A percentile compares a stretch with the other conserved stretches of the same genome.
Conservation (phyloP, 2,888 invertebrate species). For the Parasteatoda lunata region DNA sequence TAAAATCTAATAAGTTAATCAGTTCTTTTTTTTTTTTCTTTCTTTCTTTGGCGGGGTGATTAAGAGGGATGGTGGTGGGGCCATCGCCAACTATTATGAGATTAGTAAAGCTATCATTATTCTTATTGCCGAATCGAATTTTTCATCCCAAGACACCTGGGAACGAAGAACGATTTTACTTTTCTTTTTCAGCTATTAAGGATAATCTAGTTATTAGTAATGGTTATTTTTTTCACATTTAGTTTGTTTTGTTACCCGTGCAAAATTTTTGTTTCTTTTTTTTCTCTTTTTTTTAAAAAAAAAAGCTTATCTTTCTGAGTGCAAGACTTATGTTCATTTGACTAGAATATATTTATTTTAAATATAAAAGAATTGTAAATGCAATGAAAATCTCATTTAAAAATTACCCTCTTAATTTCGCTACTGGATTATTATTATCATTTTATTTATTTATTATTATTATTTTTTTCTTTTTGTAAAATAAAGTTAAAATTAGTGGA, state of each 20-base stretch:
- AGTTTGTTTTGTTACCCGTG: too few relatives aligned
- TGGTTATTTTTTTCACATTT: too few relatives aligned
- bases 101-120: conserved; percentile 53
- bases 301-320: background rate
- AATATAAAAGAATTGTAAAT: too few relatives aligned
- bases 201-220: background rate
- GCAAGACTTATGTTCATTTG: too few relatives aligned
- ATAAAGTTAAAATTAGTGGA: too few relatives aligned
- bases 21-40: conserved; percentile 41
- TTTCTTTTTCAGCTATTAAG: background rate
- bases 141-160: background rate
- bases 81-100: conserved; percentile 48
- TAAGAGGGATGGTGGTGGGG: conserved; percentile 12
- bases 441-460: too few relatives aligned
- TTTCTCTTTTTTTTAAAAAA: background rate
- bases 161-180: background rate
- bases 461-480: too few relatives aligned
- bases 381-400: too few relatives aligned
- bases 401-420: too few relatives aligned
- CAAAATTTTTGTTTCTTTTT: background rate
- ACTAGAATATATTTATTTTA: too few relatives aligned
- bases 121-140: conserved; percentile 14
- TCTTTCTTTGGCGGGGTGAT: conserved; percentile 7
- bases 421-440: too few relatives aligned
- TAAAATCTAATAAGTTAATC: conserved; percentile 65